Base-by-base conservation (phyloP, 1,140 invertebrate genomes). In the Pogonus chalceus region DNA sequence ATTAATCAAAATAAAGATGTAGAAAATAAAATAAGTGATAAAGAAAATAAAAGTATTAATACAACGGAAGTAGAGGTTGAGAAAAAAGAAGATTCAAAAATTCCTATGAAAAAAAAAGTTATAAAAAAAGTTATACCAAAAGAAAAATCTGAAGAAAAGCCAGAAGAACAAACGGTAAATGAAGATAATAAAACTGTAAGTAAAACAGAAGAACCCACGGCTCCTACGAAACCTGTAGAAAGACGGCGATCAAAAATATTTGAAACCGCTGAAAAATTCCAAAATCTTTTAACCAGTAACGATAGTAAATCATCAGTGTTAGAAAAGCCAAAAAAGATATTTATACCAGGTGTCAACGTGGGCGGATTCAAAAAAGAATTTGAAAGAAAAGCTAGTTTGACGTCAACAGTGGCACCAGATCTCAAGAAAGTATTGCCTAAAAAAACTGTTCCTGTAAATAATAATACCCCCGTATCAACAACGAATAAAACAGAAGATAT, bases 311-410 rank as follows among this genome's bases (percentile, higher is more conserved):
- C 62, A 12, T 61, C 60, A 18, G 69, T 73, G 2, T 58, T 60
- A 21, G 76, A 84, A 23, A 88, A 88, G 66, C 82, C 83, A 14
- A 89, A 88, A 65, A 90, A 89, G 63, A 76, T 87, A 23, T 80
- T 85, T 57, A 84, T 90, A 64, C 83, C 87, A 14, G 87, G 76
- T 69, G 85, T 88, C 12, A 88, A 86, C 65, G 88, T 90, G 1
- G 84, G 84, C 52, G 88, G 84, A 64, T 87, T 85, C 51, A 90
- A 89, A 60, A 83, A 85, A 59, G 87, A 87, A 59, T 91, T 89
- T 66, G 88, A 91, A 62, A 72, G 84, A 23, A 82, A 85, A 71
- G 85, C 80, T 22, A 87, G 79, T 59, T 74, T 81, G 26, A 84
- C 77, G 0, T 78, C 62, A 39, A 72, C 62, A 12, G 72, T 62